These are phyloP conservation scores for Catostomus latipinnis DNA, from an alignment of 2,797 vertebrate genomes.

Conservation along the genomic window DNA sequence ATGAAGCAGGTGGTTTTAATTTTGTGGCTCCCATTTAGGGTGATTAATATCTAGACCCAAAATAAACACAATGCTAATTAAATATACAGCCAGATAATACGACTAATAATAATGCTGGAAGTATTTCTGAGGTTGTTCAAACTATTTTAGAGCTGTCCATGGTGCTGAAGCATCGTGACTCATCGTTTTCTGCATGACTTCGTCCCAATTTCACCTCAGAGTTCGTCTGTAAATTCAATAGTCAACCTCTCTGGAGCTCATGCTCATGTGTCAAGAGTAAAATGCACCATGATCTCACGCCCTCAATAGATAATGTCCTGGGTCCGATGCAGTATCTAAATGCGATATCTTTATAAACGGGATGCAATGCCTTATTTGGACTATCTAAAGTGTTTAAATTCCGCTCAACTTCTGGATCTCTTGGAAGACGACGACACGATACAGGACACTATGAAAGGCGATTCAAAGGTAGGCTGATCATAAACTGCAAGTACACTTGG, in stretches of 20 bases:
- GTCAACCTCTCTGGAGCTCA: neutral
- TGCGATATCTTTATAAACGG: neutral
- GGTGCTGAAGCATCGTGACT: neutral
- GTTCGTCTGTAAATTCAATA: neutral
- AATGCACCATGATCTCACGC: neutral
- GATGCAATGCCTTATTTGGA: slow-evolving; percentile 41
- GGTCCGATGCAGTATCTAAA: neutral
- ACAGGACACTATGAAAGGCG: slow-evolving; percentile 51
- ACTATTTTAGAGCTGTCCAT: slow-evolving; percentile 4
- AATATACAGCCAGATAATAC: too few relatives aligned
- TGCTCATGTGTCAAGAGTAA: slow-evolving; percentile 32
- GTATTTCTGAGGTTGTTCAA: neutral
- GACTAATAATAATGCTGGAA: too few relatives aligned
- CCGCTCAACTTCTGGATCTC: slow-evolving; percentile 40
- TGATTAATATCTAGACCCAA: too few relatives aligned
- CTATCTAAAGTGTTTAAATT: slow-evolving; percentile 60
- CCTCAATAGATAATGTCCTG: neutral
- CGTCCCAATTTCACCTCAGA: neutral
- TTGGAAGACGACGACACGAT: slow-evolving; percentile 59
- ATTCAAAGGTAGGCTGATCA: slow-evolving; percentile 61
- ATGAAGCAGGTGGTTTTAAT: too few relatives aligned
- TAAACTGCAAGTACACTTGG: neutral
- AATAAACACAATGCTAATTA: too few relatives aligned
- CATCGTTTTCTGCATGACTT: neutral
- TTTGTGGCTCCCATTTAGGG: too few relatives aligned